Percentiles rank a stretch among this genome's conserved stretches.
Conservation (phyloP, 2,797 vertebrate genomes). For the Darevskia nairensis region DNA sequence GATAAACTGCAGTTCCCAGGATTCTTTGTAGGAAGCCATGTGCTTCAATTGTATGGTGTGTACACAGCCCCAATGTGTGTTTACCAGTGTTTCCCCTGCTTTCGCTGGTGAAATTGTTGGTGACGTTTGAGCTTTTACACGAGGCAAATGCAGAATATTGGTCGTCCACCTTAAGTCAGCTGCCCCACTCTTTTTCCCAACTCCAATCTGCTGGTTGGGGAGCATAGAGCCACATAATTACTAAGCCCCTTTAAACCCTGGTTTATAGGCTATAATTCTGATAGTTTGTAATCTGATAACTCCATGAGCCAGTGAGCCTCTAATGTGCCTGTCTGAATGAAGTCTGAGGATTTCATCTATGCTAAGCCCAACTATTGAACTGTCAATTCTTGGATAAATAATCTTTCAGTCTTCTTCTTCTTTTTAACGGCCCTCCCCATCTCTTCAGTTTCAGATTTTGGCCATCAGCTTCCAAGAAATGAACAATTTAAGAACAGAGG, state of each 20-base stretch:
- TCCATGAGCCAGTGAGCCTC: constrained; percentile 49
- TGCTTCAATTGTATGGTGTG: too few relatives aligned
- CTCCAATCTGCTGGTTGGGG: neutral
- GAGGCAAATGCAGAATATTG: neutral
- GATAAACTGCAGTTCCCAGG: too few relatives aligned
- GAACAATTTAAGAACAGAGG: neutral
- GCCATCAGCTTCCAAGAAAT: constrained; percentile 7
- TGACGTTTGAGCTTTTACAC: neutral
- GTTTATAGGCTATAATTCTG: constrained; percentile 70
- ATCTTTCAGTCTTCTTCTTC: neutral
- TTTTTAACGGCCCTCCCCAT: neutral
- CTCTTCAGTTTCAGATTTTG: constrained; percentile 11
- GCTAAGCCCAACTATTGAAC: constrained; percentile 56
- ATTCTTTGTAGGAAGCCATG: too few relatives aligned
- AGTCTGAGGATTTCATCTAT: constrained; percentile 47
- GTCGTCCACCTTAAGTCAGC: neutral
- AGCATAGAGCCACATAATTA: constrained; percentile 56
- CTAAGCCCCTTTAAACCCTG: constrained; percentile 63
- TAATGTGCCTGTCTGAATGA: constrained; percentile 56
- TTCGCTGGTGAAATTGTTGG: too few relatives aligned
- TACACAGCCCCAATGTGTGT: too few relatives aligned
- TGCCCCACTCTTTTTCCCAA: neutral
- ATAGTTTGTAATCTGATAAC: constrained; percentile 72
- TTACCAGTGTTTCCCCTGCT: neutral
- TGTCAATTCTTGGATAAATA: constrained; percentile 46